These are phyloP conservation scores for Lepidocolaptes lacrymiger DNA, from an alignment of 2,797 vertebrate species.

Conservation along the genomic window DNA sequence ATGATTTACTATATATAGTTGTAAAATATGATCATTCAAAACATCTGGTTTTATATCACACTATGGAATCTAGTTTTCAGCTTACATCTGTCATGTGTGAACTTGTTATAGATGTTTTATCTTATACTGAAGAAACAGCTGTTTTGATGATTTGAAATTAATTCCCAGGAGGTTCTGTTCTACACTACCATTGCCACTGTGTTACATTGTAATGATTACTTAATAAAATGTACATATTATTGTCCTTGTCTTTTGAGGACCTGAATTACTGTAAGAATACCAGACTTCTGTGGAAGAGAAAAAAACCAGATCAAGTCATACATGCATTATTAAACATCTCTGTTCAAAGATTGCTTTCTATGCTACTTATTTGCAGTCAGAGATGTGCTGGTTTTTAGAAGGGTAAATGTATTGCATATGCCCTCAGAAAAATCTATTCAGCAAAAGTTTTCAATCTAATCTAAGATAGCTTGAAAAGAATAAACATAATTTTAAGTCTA, in stretches of 20 bases:
- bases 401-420: neutral
- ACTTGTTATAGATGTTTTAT: conserved; percentile 83
- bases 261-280: conserved; percentile 15
- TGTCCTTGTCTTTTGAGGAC: conserved; percentile 69
- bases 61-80: conserved; percentile 75
- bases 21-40: conserved; percentile 80
- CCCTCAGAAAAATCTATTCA: neutral
- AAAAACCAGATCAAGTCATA: neutral
- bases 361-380: neutral
- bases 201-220: conserved; percentile 64
- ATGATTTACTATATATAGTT: conserved; percentile 59
- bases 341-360: neutral
- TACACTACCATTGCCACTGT: conserved; percentile 52
- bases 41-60: conserved; percentile 82
- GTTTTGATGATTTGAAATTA: conserved; percentile 78
- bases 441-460: neutral
- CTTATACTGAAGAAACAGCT: conserved; percentile 82
- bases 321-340: neutral
- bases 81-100: conserved; percentile 85
- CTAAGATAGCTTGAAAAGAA: neutral
- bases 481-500: neutral
- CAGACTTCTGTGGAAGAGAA: conserved; percentile 10
- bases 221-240: conserved; percentile 62
- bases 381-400: conserved; percentile 20
- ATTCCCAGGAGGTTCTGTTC: conserved; percentile 74